These are phyloP conservation scores for Argopecten irradians DNA, from an alignment of 1,140 invertebrate genomes.

Conservation along the genomic window DNA sequence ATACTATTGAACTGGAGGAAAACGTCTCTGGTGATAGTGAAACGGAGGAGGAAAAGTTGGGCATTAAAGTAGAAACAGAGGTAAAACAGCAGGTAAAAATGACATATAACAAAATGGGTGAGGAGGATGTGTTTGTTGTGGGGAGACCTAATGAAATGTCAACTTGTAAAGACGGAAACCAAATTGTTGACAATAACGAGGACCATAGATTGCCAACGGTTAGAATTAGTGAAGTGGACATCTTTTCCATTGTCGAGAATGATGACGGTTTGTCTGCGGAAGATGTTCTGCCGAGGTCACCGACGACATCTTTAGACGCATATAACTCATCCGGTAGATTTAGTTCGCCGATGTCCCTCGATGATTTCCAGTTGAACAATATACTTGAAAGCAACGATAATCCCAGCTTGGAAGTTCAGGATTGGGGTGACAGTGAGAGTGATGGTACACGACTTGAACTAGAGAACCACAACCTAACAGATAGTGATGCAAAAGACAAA, in stretches of 20 bases:
- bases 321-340: background rate
- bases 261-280: background rate
- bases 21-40: background rate
- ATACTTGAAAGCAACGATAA: background rate
- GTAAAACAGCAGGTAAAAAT: background rate
- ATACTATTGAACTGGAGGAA: no score
- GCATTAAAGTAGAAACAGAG: background rate
- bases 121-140: background rate
- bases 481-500: background rate
- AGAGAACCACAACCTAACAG: background rate
- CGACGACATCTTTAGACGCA: background rate
- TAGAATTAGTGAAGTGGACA: background rate
- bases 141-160: background rate
- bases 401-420: background rate
- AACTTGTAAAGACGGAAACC: background rate
- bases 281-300: background rate
- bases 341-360: background rate
- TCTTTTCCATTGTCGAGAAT: background rate
- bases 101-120: background rate
- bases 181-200: background rate
- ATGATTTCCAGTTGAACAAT: background rate
- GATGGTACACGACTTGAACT: background rate
- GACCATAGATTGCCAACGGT: background rate
- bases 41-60: background rate
- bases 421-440: background rate